A percentile compares a stretch with the other conserved stretches of the same genome.
Conservation (phyloP, 2,113 vertebrate genomes). For the Emydura subglobosa region DNA sequence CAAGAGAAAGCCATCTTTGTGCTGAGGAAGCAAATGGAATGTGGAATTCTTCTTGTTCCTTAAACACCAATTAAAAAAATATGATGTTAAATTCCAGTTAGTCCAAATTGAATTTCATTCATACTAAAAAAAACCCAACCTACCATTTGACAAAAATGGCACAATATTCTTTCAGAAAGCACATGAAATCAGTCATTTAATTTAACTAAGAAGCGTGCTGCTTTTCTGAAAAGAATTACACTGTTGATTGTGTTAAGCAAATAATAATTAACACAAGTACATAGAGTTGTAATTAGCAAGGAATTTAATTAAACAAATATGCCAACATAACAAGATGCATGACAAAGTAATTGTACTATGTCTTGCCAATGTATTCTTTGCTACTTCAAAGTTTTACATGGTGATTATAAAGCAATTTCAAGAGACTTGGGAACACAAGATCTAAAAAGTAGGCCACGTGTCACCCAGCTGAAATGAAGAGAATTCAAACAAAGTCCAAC, state of each 20-base stretch:
- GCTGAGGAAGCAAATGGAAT: not conserved
- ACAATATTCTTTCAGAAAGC: slow-evolving; percentile 65
- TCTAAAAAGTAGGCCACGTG: not conserved
- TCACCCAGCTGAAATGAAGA: not conserved
- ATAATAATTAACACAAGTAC: slow-evolving; percentile 84
- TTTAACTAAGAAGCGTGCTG: slow-evolving; percentile 62
- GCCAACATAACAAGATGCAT: slow-evolving; percentile 76
- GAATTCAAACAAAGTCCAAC: not conserved
- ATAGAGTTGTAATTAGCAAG: slow-evolving; percentile 82
- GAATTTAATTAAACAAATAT: slow-evolving; percentile 84
- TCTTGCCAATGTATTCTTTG: slow-evolving; percentile 50
- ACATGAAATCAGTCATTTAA: slow-evolving; percentile 65
- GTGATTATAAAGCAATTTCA: slow-evolving; percentile 53
- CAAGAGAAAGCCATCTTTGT: not conserved
- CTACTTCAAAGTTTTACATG: slow-evolving; percentile 58
- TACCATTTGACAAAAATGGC: slow-evolving; percentile 62
- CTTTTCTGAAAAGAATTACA: slow-evolving; percentile 79
- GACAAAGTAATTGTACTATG: slow-evolving; percentile 75
- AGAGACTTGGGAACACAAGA: not conserved
- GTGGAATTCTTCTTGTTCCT: not conserved
- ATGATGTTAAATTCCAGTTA: slow-evolving; percentile 34
- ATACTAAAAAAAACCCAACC: slow-evolving; percentile 64
- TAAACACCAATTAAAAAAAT: slow-evolving; percentile 47
- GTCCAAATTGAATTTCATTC: slow-evolving; percentile 54
- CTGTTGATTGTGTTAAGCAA: slow-evolving; percentile 80